These are phyloP conservation scores for Spinus olivaceus DNA, from an alignment of 2,797 vertebrate species.

Conservation along the genomic window DNA sequence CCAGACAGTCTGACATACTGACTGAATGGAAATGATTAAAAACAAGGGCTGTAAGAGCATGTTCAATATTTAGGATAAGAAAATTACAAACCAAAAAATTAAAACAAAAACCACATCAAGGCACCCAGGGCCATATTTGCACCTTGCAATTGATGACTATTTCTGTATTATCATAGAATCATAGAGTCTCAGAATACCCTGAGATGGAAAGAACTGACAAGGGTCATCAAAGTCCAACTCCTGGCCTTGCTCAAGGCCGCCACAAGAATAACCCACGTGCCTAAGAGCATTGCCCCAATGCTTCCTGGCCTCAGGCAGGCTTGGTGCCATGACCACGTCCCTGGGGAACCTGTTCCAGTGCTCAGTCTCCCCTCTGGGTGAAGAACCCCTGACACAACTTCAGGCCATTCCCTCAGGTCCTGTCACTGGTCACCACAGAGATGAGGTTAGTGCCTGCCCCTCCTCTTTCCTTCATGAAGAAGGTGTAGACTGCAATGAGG, in stretches of 20 bases:
- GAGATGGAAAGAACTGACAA: background rate
- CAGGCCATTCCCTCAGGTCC: background rate
- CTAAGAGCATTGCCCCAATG: background rate
- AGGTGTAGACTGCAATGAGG: fast-evolving
- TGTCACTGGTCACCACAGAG: background rate
- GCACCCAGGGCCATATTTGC: background rate
- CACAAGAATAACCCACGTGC: background rate
- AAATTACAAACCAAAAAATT: background rate
- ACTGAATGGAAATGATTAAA: background rate
- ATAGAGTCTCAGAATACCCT: background rate
- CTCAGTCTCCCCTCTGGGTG: background rate
- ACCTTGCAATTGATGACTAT: background rate
- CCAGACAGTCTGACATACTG: background rate
- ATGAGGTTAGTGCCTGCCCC: background rate
- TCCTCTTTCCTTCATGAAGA: fast-evolving
- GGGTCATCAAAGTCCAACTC: background rate
- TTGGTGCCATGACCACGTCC: background rate
- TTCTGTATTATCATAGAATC: background rate
- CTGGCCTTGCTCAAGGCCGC: background rate
- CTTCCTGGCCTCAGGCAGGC: background rate
- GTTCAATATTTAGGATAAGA: background rate
- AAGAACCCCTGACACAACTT: background rate
- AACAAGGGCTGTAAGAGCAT: background rate
- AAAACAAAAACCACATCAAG: background rate
- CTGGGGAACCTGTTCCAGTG: background rate